Evolutionary conservation across 2,113 vertebrate species (phyloP), one percentile per base, ranked within the genome.

Genomic region (Corythornis cristatus): DNA sequence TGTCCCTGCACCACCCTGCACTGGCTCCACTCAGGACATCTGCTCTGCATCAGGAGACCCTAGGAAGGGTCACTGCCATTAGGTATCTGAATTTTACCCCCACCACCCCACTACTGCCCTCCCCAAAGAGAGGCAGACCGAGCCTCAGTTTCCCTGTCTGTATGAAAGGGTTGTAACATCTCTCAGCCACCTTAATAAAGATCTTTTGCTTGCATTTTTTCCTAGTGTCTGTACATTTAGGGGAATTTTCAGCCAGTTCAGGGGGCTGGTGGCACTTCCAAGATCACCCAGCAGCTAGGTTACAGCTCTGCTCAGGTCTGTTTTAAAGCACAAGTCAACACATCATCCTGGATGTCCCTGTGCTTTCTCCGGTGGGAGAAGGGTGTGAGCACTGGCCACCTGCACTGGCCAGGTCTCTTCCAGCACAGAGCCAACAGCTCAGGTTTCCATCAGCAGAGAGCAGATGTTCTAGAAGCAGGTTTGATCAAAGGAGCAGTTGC

Each of bases 1-100:
- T 1, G 0, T 16, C 71, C 33, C 46, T 17, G 3, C 20, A 3
- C 4, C 2, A 0, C 28, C 10, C 35, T 5, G 1, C 4, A 1
- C 37, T 11, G 45, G 33, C 80, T 42, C 26, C 0, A 46, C 81
- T 51, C 66, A 18, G 70, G 65, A 22, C 51, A 11, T 29, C 60
- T 66, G 56, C 56, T 45, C 68, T 26, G 11, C 23, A 64, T 6
- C 14, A 19, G 7, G 0, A 0, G 15, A 4, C 54, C 62, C 45
- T 48, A 21, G 33, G 33, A 64, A 14, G 12, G 12, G 35, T 29
- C 4, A 5, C 54, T 6, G n/a, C 35, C 35, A 23, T 18, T 50
- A 8, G 15, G 15, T 21, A 5, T 13, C 23, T 67, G 5, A 9
- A 8, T 54, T 50, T 37, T 17, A 50, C 60, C 33, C 60, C 67